Conservation (phyloP, 2,797 vertebrate species). For the Falco rusticolus region DNA sequence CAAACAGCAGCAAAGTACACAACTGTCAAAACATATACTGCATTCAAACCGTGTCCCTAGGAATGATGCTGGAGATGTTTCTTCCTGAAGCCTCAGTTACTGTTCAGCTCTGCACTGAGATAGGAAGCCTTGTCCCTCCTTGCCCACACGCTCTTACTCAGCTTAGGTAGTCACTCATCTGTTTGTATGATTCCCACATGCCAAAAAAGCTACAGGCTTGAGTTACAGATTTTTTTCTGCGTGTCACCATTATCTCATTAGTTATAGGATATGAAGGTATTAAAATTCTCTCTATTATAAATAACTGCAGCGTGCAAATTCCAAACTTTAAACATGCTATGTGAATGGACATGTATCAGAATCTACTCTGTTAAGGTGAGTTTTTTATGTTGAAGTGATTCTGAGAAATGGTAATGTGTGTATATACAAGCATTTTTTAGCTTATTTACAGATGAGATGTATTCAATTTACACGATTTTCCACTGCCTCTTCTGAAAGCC, state of each 20-base stretch:
- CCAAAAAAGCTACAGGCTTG: not conserved
- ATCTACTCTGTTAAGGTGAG: not conserved
- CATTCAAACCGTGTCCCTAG: not conserved
- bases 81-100: not conserved
- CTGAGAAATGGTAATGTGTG: not conserved
- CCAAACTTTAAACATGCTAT: not conserved
- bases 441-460: not conserved
- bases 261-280: not conserved
- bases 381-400: not conserved
- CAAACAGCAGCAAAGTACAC: not conserved
- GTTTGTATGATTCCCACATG: not conserved
- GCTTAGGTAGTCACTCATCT: not conserved
- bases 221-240: not conserved
- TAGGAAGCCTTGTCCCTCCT: not conserved
- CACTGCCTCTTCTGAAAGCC: not conserved
- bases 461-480: not conserved
- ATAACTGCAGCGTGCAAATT: not conserved
- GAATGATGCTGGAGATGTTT: not conserved
- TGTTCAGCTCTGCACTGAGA: not conserved
- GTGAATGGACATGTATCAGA: not conserved
- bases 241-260: not conserved
- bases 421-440: not conserved
- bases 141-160: accelerated
- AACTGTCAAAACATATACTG: not conserved
- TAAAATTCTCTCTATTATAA: not conserved